Evolutionary conservation across 2,888 invertebrate genomes (phyloP).

Genomic region (Strigamia maritima): DNA sequence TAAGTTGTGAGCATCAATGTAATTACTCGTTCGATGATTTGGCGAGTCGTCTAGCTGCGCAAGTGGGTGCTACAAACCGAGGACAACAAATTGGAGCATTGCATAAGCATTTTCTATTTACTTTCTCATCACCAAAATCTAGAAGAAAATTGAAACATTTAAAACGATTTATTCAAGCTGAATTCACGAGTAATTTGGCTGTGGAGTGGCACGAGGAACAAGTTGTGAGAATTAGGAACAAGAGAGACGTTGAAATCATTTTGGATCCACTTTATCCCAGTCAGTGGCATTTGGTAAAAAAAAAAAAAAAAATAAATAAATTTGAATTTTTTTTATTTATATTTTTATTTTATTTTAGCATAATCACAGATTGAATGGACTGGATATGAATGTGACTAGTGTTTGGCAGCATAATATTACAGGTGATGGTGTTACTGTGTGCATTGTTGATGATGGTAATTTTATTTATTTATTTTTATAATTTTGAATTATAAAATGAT

Average conservation of each 20-base stretch:
- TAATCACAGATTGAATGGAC: slow-evolving; percentile 35
- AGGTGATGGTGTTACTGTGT: slow-evolving; percentile 39
- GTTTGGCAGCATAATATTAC: slow-evolving; percentile 40
- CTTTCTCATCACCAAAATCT: neutral
- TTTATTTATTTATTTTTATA: neutral
- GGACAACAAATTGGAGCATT: neutral
- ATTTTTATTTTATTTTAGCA: slow-evolving; percentile 36
- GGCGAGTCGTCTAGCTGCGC: neutral
- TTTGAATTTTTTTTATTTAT: neutral
- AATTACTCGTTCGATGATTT: neutral
- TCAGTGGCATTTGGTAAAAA: neutral
- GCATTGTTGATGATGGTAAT: slow-evolving; percentile 41
- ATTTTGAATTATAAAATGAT: no score
- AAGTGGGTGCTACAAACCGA: neutral
- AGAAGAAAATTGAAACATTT: neutral
- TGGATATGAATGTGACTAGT: slow-evolving; percentile 40
- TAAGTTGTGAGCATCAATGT: neutral
- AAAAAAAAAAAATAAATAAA: neutral
- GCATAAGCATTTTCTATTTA: neutral
- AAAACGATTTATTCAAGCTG: neutral
- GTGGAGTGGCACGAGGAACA: neutral
- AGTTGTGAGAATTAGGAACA: neutral
- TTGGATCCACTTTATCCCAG: neutral
- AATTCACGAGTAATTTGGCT: neutral
- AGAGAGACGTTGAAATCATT: neutral